A percentile compares a stretch with the other conserved stretches of the same genome.
Conservation (phyloP, 1,140 invertebrate species). For the Drosophila saltans region DNA sequence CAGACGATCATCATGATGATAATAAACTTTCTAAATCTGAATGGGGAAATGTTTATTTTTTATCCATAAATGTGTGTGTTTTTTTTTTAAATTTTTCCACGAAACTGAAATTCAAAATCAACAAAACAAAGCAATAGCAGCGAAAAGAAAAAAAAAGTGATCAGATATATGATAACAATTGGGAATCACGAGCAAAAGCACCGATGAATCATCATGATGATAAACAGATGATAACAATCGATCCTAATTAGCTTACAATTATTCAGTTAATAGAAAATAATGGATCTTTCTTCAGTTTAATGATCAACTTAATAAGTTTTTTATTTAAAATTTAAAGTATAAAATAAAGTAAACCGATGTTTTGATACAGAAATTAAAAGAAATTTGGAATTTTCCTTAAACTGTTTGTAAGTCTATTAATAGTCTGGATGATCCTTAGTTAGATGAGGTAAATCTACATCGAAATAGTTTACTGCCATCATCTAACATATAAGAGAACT, state of each 20-base stretch:
- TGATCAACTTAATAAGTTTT: too few species aligned
- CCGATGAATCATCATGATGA: slow-evolving; percentile 45
- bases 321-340: too few species aligned
- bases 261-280: too few species aligned
- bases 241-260: neutral
- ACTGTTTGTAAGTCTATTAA: too few species aligned
- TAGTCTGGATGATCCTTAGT: too few species aligned
- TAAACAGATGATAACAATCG: neutral
- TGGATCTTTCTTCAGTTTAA: too few species aligned
- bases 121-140: slow-evolving; percentile 15
- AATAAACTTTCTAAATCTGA: slow-evolving; percentile 72
- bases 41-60: slow-evolving; percentile 42
- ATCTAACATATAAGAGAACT: too few species aligned
- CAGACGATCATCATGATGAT: neutral
- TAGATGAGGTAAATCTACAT: too few species aligned
- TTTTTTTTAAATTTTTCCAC: slow-evolving; percentile 63
- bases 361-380: too few species aligned
- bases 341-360: too few species aligned
- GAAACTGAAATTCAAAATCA: slow-evolving; percentile 46
- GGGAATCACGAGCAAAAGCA: slow-evolving; percentile 37
- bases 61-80: neutral
- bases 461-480: too few species aligned
- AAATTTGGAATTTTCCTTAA: too few species aligned
- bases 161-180: neutral
- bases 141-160: neutral